Conservation (phyloP, 2,113 vertebrate species). For the Lanius collurio region DNA sequence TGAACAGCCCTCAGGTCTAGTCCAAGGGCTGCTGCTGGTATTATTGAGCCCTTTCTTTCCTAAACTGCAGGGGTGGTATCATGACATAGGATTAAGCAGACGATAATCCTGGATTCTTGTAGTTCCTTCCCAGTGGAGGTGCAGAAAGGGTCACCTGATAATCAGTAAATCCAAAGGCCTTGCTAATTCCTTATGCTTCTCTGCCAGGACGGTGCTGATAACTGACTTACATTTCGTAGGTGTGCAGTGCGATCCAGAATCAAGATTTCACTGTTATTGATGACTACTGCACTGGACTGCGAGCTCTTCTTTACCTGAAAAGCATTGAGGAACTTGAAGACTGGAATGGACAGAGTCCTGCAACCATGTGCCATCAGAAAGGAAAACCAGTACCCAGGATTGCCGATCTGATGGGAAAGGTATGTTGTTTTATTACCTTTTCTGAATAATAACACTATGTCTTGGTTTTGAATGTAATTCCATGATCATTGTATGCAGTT, state of each 20-base stretch:
- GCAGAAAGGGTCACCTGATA: neutral
- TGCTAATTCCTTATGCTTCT: neutral
- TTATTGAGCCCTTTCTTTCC: neutral
- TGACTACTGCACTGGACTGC: conserved; percentile 90
- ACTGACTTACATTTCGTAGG: conserved; percentile 62
- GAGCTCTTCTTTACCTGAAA: conserved; percentile 86
- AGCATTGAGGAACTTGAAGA: conserved; percentile 83
- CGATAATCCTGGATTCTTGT: neutral
- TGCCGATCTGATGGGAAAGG: conserved; percentile 83
- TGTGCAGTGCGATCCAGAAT: conserved; percentile 95
- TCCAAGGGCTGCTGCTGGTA: neutral
- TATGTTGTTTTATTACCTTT: conserved; percentile 40
- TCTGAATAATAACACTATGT: neutral
- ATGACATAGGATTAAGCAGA: neutral
- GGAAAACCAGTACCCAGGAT: conserved; percentile 85
- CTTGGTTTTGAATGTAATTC: neutral
- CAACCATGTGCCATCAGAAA: conserved; percentile 84
- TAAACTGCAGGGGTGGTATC: neutral
- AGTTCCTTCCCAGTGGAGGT: neutral
- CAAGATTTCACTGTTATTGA: conserved; percentile 96
- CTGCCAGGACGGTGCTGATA: neutral
- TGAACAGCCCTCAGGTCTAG: neutral
- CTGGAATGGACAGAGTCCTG: conserved; percentile 91
- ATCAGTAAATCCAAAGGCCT: neutral
- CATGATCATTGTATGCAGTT: neutral